Evolutionary conservation across 2,888 invertebrate genomes (phyloP), one percentile per base, ranked within the genome.

Genomic region (Lymantria dispar): DNA sequence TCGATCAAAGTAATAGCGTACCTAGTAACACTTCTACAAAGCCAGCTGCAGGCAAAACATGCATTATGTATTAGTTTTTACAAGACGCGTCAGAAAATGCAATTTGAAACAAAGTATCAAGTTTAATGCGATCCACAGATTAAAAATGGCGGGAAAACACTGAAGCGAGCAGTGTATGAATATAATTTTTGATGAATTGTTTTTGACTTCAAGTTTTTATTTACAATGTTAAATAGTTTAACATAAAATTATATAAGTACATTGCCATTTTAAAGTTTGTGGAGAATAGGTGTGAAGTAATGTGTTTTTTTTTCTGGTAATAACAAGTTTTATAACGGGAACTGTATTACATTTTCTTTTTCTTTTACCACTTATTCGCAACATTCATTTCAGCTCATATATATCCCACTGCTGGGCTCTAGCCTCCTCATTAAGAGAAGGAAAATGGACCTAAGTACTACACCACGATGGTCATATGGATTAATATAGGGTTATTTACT

Each of bases 21-120:
- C 22, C 22, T 72, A 62, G 87, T 87, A 83, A 61, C 48, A 64
- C 64, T 39, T 30, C 45, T 45, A 36, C 50, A 62, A 73, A 80
- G 70, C 78, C 80, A 83, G 87, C 82, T 88, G 84, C 83, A 80
- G 76, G 83, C 83, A 68, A 72, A 77, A 70, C 80, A 88, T 89
- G 87, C 87, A 90, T 90, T 87, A 90, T 90, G 89, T 89, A 90
- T 90, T 81, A 78, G 78, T 87, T 87, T 87, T 88, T 87, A 81
- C 76, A 85, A 86, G 81, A 75, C 71, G 76, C 82, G 80, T 78
- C 79, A 80, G 84, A 83, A 80, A 87, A 89, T 83, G 88, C 87
- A 89, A 89, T 90, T 87, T 87, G 78, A 88, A 85, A 90, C 87
- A 87, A 87, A 88, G 88, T 86, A 86, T 87, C 83, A 88, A 88